Percentiles rank a stretch among this genome's conserved stretches.
Evolutionary conservation across 2,113 vertebrate genomes (phyloP).

Genomic region (Menura novaehollandiae): DNA sequence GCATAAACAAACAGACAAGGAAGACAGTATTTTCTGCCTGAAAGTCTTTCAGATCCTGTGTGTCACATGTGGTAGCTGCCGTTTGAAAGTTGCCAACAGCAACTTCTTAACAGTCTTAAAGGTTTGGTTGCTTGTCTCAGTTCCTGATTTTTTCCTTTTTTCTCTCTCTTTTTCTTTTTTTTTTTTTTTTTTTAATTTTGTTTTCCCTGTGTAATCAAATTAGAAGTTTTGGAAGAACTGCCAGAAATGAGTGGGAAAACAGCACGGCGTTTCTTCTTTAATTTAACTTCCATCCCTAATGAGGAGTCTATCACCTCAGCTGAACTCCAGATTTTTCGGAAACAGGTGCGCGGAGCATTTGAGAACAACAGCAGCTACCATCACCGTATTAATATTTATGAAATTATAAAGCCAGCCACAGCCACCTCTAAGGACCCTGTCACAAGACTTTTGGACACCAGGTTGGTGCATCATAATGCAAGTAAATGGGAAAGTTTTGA

Average conservation of each 20-base stretch:
- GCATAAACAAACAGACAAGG: not conserved
- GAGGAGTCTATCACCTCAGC: slow-evolving; percentile 93
- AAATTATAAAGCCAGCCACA: slow-evolving; percentile 85
- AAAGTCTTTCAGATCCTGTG: not conserved
- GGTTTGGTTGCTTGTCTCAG: not conserved
- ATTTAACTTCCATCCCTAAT: slow-evolving; percentile 88
- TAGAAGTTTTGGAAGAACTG: slow-evolving; percentile 92
- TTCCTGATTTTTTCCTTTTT: slow-evolving; percentile 8
- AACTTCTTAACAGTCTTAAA: not conserved
- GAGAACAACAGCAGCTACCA: slow-evolving; percentile 75
- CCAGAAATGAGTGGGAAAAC: slow-evolving; percentile 87
- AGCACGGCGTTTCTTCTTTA: slow-evolving; percentile 93
- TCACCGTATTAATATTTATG: slow-evolving; percentile 98
- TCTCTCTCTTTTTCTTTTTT: not conserved
- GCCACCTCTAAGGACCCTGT: slow-evolving; percentile 78
- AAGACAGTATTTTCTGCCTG: not conserved
- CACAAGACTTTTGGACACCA: slow-evolving; percentile 93
- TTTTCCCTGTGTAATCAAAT: slow-evolving; percentile 27
- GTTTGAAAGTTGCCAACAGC: not conserved
- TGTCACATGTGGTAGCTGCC: not conserved
- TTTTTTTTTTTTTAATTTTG: not conserved
- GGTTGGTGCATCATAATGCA: slow-evolving; percentile 89
- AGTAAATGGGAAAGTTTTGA: slow-evolving; percentile 98
- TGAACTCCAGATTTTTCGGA: slow-evolving; percentile 93
- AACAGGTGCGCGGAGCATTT: slow-evolving; percentile 81